A percentile compares a stretch with the other conserved stretches of the same genome.
phyloP scores from a whole-genome alignment of 2,797 vertebrate genomes.

The Acipenser oxyrinchus region DNA sequence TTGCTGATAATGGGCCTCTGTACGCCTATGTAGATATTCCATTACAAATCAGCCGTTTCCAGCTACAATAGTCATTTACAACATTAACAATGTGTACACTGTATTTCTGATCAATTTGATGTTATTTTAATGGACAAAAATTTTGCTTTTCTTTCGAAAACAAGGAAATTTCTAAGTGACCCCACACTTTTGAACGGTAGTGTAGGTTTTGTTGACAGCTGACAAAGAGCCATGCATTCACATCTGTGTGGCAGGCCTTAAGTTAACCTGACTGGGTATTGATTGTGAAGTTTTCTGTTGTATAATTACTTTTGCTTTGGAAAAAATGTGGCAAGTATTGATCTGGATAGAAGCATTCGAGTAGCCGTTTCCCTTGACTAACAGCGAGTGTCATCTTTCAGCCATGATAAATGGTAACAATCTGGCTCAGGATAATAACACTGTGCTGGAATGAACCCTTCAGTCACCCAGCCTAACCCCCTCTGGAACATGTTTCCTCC shows the following conservation, averaged over 20 bases:
- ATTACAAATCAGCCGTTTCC: no score
- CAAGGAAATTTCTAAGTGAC: no score
- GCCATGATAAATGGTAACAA: conserved; percentile 83
- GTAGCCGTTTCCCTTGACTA: conserved; percentile 86
- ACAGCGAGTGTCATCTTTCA: conserved; percentile 82
- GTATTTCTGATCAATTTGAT: no score
- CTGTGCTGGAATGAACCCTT: conserved; percentile 83
- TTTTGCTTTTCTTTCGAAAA: no score
- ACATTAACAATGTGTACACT: no score
- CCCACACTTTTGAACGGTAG: no score
- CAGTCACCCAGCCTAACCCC: conserved; percentile 37
- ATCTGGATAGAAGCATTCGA: conserved; percentile 69
- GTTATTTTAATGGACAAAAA: no score
- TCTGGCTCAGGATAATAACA: conserved; percentile 81
- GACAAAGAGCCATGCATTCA: conserved; percentile 43
- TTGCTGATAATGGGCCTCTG: no score
- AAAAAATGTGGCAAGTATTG: conserved; percentile 75
- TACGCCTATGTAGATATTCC: no score
- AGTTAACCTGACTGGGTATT: conserved; percentile 72
- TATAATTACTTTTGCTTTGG: conserved; percentile 86
- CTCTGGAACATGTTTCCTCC: conserved; percentile 35
- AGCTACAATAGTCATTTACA: no score
- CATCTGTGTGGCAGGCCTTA: conserved; percentile 48
- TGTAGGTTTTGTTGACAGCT: conserved; percentile 55
- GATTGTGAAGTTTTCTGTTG: conserved; percentile 87